These are phyloP conservation scores for Urosaurus nigricauda DNA, from an alignment of 2,797 vertebrate genomes.

Conservation along the genomic window DNA sequence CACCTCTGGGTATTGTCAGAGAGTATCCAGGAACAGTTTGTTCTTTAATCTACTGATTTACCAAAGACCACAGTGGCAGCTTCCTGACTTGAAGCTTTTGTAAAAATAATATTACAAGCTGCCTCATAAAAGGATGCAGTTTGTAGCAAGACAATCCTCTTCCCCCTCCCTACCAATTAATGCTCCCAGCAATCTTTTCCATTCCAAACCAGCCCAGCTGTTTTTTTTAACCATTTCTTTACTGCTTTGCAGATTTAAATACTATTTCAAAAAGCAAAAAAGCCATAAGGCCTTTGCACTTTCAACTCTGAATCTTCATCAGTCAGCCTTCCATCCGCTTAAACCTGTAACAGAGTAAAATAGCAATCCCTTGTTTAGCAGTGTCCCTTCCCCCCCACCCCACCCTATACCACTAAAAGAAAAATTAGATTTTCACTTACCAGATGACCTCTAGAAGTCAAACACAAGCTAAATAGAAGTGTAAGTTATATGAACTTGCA, in stretches of 20 bases:
- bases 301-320: conserved; percentile 19
- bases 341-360: conserved; percentile 42
- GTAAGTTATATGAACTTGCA: conserved; percentile 67
- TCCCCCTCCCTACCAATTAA: background rate
- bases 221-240: conserved; percentile 65
- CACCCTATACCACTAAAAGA: conserved; percentile 51
- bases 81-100: conserved; percentile 57
- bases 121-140: conserved; percentile 45
- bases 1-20: conserved; percentile 46
- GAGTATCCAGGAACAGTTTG: conserved; percentile 58
- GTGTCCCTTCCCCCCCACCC: conserved; percentile 34
- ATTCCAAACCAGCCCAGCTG: conserved; percentile 27
- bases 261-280: conserved; percentile 48
- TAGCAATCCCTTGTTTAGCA: conserved; percentile 57
- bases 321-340: conserved; percentile 45
- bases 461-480: conserved; percentile 58
- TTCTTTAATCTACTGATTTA: conserved; percentile 37
- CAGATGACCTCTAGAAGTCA: conserved; percentile 54
- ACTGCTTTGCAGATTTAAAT: conserved; percentile 18
- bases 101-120: conserved; percentile 49
- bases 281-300: conserved; percentile 58
- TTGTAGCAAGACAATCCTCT: background rate
- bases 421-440: conserved; percentile 50
- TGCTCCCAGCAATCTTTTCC: conserved; percentile 58
- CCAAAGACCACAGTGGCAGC: conserved; percentile 30